Percentiles rank a stretch among this genome's conserved stretches.
Evolutionary conservation across 2,797 vertebrate species (phyloP).

Genomic region (Sebastes oblongus): DNA sequence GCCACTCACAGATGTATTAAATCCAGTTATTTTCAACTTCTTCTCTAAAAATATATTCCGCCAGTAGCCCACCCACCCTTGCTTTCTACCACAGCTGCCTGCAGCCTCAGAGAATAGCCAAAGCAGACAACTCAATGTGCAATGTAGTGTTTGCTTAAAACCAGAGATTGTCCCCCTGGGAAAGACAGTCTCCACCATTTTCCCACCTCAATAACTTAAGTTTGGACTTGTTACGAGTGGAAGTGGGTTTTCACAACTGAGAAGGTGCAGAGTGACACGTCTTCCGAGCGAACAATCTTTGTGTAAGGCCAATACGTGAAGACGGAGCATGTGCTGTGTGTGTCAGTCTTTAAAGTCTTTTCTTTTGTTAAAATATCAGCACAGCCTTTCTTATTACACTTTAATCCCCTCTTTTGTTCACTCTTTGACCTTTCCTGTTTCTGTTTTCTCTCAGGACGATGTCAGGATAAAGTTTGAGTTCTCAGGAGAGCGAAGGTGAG

Average conservation of each 20-base stretch:
- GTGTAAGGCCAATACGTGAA: background rate
- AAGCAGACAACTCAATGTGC: constrained; percentile 11
- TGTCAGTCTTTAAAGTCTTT: background rate
- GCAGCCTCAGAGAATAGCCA: constrained; percentile 4
- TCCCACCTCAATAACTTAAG: background rate
- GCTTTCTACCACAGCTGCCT: background rate
- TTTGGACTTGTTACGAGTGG: background rate
- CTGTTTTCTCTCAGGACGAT: constrained; percentile 78
- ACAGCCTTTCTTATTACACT: background rate
- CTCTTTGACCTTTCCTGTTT: constrained; percentile 6
- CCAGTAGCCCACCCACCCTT: constrained; percentile 36
- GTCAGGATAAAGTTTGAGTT: constrained; percentile 91
- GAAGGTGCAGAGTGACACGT: background rate
- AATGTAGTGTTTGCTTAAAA: constrained; percentile 23
- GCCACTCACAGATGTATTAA: constrained; percentile 14
- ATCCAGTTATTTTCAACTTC: constrained; percentile 28
- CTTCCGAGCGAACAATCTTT: background rate
- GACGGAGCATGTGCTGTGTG: background rate
- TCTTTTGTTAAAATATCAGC: background rate
- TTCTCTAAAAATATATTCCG: constrained; percentile 30
- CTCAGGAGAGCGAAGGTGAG: constrained; percentile 92
- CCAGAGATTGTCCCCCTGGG: constrained; percentile 5
- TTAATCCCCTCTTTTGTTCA: background rate
- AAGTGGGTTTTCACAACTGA: constrained; percentile 5
- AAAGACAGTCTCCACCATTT: background rate